Evolutionary conservation across 2,888 invertebrate species (phyloP), one percentile per base, ranked within the genome.

Genomic region (Diadegma fenestrale): DNA sequence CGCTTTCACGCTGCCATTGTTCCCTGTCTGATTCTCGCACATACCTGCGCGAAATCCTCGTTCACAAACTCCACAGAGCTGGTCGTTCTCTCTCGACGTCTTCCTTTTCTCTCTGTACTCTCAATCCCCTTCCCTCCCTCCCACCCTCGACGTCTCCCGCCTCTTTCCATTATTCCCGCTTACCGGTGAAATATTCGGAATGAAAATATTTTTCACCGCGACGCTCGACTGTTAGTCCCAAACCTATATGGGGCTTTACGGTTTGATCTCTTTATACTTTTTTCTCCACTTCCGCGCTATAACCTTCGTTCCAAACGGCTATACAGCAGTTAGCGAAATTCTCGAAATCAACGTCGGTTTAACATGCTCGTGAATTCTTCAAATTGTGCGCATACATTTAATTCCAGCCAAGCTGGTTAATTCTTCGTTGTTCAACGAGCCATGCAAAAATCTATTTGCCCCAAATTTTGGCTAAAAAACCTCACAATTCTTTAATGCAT

Each of bases 151-250:
- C 61, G 51, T 63, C 73, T 64, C n/a, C n/a, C n/a, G 14, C 54
- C 73, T n/a, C 30, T 51, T 76, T 66, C 86, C 77, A 82, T 86
- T 86, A 83, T 84, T 84, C 77, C 68, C 51, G 84, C 83, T 86
- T 88, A 87, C 85, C 41, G 79, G 72, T 82, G 79, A 85, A 82
- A 87, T 88, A 87, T 87, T 86, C 82, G 66, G 79, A 78, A 79
- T 83, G 82, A 85, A 87, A 86, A 85, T 77, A 87, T 86, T 84
- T 87, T 86, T 84, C 78, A 80, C 78, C 58, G 43, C 76, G 82
- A 77, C 76, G 63, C 64, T 61, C 64, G 76, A 71, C 54, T 72
- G 64, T 64, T 68, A 69, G 75, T 73, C 61, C 33, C 45, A 51
- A 69, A 82, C 75, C 54, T 61, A 84, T 85, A 43, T 48, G 54